Evolutionary conservation across 2,797 vertebrate species (phyloP).

Genomic region (Myotis planiceps): DNA sequence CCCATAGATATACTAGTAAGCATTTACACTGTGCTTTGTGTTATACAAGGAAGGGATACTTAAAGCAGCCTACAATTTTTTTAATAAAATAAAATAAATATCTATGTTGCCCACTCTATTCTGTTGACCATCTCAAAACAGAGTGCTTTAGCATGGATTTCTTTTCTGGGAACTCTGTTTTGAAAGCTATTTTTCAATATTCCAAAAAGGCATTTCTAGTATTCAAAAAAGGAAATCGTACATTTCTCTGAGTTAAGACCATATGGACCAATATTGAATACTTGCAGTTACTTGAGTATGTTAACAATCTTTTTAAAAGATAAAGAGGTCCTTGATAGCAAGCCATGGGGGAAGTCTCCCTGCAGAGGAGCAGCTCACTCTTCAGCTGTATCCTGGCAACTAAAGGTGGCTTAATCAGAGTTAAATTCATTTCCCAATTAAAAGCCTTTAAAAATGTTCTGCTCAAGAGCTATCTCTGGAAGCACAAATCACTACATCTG

Average conservation of each 20-base stretch:
- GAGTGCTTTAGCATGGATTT: not conserved
- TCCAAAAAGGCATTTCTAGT: not conserved
- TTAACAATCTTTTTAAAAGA: not conserved
- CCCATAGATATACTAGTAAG: not conserved
- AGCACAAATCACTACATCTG: conserved; percentile 61
- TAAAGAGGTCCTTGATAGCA: not conserved
- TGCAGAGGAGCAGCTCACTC: conserved; percentile 44
- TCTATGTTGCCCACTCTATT: not conserved
- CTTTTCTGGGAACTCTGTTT: not conserved
- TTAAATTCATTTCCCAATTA: conserved; percentile 65
- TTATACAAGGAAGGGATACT: not conserved
- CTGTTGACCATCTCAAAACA: conserved; percentile 23
- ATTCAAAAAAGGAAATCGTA: not conserved
- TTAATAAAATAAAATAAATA: not conserved
- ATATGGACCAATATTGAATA: not conserved
- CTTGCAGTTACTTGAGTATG: not conserved
- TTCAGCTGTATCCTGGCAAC: conserved; percentile 25
- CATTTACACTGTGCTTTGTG: not conserved
- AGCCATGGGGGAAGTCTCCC: not conserved
- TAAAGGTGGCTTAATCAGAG: not conserved
- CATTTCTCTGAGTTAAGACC: conserved; percentile 14
- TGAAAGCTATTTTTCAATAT: conserved; percentile 21
- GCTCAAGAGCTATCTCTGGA: conserved; percentile 59
- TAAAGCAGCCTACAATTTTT: conserved; percentile 14
- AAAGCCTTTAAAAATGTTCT: conserved; percentile 60